phyloP scores from a whole-genome alignment of 1,140 invertebrate genomes.

The Drosophila pachea region DNA sequence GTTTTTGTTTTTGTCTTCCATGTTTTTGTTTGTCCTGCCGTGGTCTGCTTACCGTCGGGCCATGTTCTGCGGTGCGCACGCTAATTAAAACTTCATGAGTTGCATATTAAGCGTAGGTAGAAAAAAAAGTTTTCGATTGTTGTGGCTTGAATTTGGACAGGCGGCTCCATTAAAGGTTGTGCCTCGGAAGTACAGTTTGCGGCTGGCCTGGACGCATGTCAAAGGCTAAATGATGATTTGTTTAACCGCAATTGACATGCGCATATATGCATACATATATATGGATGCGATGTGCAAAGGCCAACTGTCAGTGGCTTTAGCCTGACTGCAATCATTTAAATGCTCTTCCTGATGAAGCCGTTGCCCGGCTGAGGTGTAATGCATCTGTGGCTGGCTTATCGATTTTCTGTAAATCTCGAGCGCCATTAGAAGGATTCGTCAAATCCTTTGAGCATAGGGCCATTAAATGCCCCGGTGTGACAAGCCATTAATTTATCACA shows the following conservation, averaged over 20 bases:
- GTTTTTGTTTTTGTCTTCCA: not conserved
- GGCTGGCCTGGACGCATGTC: conserved; percentile 25
- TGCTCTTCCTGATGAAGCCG: conserved; percentile 42
- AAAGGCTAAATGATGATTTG: conserved; percentile 62
- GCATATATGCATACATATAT: not conserved
- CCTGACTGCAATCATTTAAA: conserved; percentile 64
- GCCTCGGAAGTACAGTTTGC: conserved; percentile 14
- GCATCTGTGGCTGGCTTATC: conserved; percentile 44
- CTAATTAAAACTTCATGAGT: conserved; percentile 65
- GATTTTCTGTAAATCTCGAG: conserved; percentile 46
- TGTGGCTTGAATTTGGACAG: conserved; percentile 45
- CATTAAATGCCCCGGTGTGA: not conserved
- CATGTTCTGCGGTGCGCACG: conserved; percentile 29
- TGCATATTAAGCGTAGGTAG: conserved; percentile 37
- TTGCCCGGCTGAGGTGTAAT: conserved; percentile 5
- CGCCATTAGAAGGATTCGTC: conserved; percentile 8
- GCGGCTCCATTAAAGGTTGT: conserved; percentile 35
- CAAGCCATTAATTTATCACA: conserved; percentile 1
- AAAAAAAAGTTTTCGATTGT: conserved; percentile 28
- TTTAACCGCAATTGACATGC: conserved; percentile 48
- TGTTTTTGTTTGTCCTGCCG: conserved; percentile 18
- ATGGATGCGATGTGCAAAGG: conserved; percentile 36
- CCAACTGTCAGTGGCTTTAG: conserved; percentile 44
- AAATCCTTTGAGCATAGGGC: not conserved
- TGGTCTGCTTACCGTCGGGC: conserved; percentile 23